Conservation (phyloP, 1,140 invertebrate genomes). For the Apis laboriosa region DNA sequence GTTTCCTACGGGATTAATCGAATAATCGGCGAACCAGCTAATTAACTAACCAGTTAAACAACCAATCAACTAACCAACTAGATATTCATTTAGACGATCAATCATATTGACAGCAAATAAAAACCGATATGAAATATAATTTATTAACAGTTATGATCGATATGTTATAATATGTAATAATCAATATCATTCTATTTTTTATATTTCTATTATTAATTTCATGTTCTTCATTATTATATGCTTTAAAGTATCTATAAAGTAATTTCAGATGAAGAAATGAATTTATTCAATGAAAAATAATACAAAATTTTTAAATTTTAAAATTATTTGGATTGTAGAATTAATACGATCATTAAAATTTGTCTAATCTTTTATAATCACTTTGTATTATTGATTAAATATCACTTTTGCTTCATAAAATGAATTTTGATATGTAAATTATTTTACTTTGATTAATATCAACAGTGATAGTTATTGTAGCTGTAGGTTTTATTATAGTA, state of each 20-base stretch:
- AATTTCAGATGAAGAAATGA: too few relatives aligned
- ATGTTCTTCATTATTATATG: background rate
- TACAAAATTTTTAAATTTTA: too few relatives aligned
- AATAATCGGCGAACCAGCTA: slow-evolving; percentile 13
- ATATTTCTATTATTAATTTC: background rate
- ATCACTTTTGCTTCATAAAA: too few relatives aligned
- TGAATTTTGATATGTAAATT: too few relatives aligned
- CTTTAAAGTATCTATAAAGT: background rate
- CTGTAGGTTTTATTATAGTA: too few relatives aligned
- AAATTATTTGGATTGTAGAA: too few relatives aligned
- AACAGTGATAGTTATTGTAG: too few relatives aligned
- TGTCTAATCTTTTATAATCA: too few relatives aligned
- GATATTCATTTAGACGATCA: background rate
- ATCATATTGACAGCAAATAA: background rate
- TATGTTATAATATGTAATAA: background rate
- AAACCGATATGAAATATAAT: background rate
- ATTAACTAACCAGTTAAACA: slow-evolving; percentile 28
- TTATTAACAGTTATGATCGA: background rate
- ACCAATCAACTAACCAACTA: background rate
- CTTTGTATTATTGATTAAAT: too few relatives aligned
- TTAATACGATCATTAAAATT: too few relatives aligned
- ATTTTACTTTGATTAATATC: too few relatives aligned
- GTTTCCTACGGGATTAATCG: slow-evolving; percentile 6
- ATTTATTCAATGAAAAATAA: too few relatives aligned
- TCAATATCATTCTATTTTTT: background rate